Evolutionary conservation across 53 echinoderm and acorn worm species (phyloP).

Genomic region (Holothuria scabra): DNA sequence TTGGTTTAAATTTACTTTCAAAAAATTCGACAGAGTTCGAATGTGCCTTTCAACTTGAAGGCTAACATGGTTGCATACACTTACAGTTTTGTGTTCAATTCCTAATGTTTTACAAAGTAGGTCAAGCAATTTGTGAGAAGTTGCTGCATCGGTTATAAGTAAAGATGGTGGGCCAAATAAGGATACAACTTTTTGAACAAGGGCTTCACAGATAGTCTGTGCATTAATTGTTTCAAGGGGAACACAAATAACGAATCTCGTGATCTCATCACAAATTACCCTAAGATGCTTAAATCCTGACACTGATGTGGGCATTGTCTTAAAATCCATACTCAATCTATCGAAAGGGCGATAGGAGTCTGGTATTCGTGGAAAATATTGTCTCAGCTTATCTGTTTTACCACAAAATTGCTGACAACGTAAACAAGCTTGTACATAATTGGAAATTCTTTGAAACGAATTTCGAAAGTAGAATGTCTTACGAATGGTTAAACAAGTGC

Average conservation of each 20-base stretch:
- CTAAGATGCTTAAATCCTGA: too few species aligned
- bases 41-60: conserved; percentile 60
- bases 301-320: conserved; percentile 27
- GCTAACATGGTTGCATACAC: background rate
- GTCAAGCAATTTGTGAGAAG: conserved; percentile 25
- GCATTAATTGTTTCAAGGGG: background rate
- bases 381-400: conserved; percentile 13
- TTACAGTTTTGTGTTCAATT: conserved; percentile 53
- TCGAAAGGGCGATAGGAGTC: conserved; percentile 29
- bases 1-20: conserved; percentile 48
- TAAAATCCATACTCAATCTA: conserved; percentile 32
- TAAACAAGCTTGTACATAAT: conserved; percentile 5
- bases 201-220: too few species aligned
- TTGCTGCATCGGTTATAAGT: conserved; percentile 47
- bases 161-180: conserved; percentile 52
- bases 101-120: conserved; percentile 47
- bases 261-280: too few species aligned
- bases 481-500: too few species aligned
- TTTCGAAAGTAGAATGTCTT: background rate
- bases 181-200: conserved; percentile 14
- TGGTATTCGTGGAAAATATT: conserved; percentile 20
- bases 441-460: background rate
- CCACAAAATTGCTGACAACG: background rate
- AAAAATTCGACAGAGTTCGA: conserved; percentile 45
- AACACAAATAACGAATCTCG: conserved; percentile 43